Evolutionary conservation across 2,797 vertebrate genomes (phyloP).

Genomic region (Hafferia zeledoni): DNA sequence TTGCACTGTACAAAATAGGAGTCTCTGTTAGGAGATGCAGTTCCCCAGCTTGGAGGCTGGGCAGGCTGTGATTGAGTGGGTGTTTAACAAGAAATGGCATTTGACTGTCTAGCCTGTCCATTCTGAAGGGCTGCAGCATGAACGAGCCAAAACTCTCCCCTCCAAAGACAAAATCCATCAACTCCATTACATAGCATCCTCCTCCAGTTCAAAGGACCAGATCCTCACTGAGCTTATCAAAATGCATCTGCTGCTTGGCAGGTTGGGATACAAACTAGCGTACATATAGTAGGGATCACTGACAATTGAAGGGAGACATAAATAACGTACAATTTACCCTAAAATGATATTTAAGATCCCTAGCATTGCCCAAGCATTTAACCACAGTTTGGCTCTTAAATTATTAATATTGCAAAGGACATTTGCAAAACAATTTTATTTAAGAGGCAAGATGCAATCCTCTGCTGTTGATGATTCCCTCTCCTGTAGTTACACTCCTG

Average conservation of each 20-base stretch:
- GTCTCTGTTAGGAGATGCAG: background rate
- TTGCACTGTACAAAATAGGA: background rate
- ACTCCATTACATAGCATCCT: background rate
- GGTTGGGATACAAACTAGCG: background rate
- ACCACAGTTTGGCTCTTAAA: background rate
- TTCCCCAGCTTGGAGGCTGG: background rate
- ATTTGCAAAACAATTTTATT: slow-evolving; percentile 6
- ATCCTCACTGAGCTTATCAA: background rate
- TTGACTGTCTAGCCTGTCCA: background rate
- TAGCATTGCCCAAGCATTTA: background rate
- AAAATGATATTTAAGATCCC: background rate
- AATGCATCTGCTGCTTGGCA: background rate
- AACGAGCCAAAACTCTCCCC: background rate
- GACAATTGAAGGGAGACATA: background rate
- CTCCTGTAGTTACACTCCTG: background rate
- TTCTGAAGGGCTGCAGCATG: background rate
- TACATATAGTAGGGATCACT: background rate
- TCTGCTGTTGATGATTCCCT: background rate
- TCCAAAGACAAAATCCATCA: background rate
- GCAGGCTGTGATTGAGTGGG: background rate
- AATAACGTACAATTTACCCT: background rate
- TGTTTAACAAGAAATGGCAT: background rate
- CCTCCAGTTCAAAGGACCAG: background rate
- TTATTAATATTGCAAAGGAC: slow-evolving; percentile 10
- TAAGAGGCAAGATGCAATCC: background rate